A percentile compares a stretch with the other conserved stretches of the same genome.
Conservation (phyloP, 2,888 invertebrate species). For the Eupithecia insigniata region DNA sequence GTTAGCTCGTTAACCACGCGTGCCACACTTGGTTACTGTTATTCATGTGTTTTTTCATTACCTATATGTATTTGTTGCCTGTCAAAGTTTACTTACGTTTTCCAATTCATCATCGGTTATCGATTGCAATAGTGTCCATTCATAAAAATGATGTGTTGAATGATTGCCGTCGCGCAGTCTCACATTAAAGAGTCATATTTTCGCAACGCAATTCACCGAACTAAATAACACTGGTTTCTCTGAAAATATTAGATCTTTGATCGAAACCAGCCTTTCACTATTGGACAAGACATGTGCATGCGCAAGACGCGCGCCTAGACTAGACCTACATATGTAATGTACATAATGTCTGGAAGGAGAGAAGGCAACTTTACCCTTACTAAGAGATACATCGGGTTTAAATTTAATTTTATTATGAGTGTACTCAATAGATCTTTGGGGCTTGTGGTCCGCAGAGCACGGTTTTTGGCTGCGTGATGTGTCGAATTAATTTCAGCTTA, state of each 20-base stretch:
- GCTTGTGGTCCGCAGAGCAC: not conserved
- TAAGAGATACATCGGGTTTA: not conserved
- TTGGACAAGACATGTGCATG: not conserved
- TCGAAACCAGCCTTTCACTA: not conserved
- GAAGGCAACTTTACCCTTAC: not conserved
- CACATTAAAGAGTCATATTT: not conserved
- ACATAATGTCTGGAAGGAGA: not conserved
- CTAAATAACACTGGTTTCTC: not conserved
- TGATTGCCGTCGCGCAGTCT: not conserved
- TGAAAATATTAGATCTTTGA: not conserved
- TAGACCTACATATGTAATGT: no score
- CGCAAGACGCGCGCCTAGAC: no score
- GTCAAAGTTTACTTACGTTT: not conserved
- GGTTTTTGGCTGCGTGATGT: not conserved
- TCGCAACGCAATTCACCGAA: not conserved
- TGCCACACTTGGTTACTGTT: not conserved
- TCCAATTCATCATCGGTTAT: not conserved
- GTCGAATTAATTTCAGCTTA: not conserved
- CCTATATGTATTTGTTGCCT: slow-evolving; percentile 1
- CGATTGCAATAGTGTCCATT: not conserved
- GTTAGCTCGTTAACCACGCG: not conserved
- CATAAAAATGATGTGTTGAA: not conserved
- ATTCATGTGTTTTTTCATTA: not conserved
- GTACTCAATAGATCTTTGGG: no score
- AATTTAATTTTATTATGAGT: no score